phyloP scores from a whole-genome alignment of 1,140 invertebrate genomes.

The Oryctes rhinoceros region DNA sequence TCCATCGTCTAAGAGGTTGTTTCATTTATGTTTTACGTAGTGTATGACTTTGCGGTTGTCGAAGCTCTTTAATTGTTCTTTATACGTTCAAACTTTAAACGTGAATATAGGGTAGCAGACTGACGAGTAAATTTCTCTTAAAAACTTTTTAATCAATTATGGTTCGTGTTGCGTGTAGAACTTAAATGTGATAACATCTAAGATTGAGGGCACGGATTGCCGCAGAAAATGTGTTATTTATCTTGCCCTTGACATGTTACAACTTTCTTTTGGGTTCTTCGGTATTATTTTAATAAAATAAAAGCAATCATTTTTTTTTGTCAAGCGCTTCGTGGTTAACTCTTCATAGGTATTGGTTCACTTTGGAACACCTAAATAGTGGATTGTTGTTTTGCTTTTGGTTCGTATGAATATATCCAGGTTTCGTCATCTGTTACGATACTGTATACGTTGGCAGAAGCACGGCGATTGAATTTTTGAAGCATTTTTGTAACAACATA shows the following conservation, averaged over 20 bases:
- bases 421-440: too few relatives aligned
- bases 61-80: neutral
- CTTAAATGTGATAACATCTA: slow-evolving; percentile 1
- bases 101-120: neutral
- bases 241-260: neutral
- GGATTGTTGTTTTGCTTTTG: too few relatives aligned
- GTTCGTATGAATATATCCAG: too few relatives aligned
- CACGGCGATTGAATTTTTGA: too few relatives aligned
- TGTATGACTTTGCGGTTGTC: too few relatives aligned
- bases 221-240: neutral
- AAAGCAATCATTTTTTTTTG: neutral
- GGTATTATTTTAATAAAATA: neutral
- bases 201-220: neutral
- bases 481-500: too few relatives aligned
- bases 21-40: too few relatives aligned
- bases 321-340: too few relatives aligned
- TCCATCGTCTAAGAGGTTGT: neutral
- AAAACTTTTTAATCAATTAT: slow-evolving; percentile 10
- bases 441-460: too few relatives aligned
- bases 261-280: neutral
- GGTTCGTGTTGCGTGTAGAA: neutral
- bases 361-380: too few relatives aligned
- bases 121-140: neutral
- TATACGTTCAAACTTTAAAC: neutral
- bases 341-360: too few relatives aligned